Conservation (phyloP, 2,113 vertebrate species). For the Atrichornis clamosus region DNA sequence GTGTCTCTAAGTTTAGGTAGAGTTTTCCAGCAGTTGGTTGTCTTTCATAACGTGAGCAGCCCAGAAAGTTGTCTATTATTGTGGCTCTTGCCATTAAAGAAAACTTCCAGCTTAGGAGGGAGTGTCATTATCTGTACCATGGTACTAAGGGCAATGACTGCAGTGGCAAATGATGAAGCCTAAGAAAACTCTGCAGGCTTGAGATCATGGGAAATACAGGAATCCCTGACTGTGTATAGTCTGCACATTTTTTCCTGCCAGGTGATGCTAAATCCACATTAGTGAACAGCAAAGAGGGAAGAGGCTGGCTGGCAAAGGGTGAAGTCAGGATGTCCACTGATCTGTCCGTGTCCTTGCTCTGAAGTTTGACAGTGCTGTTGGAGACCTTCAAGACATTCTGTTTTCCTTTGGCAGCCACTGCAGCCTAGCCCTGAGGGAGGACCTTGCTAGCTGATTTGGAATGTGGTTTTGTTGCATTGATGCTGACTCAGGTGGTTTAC, state of each 20-base stretch:
- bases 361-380: not conserved
- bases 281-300: not conserved
- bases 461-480: not conserved
- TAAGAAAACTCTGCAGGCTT: not conserved
- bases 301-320: not conserved
- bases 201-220: not conserved
- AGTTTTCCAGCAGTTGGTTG: not conserved
- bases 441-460: constrained; percentile 11
- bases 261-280: not conserved
- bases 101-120: not conserved
- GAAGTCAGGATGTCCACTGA: not conserved
- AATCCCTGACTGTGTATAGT: not conserved
- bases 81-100: not conserved
- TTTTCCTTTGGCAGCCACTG: not conserved
- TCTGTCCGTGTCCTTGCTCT: not conserved
- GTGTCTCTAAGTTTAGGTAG: not conserved
- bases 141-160: not conserved
- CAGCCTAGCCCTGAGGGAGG: not conserved
- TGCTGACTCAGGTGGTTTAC: constrained; percentile 10
- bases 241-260: not conserved
- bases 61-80: not conserved
- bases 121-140: not conserved
- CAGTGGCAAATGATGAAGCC: not conserved
- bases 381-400: not conserved
- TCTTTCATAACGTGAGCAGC: not conserved